Conservation (phyloP, 2,797 vertebrate species). For the Anguilla marmorata region DNA sequence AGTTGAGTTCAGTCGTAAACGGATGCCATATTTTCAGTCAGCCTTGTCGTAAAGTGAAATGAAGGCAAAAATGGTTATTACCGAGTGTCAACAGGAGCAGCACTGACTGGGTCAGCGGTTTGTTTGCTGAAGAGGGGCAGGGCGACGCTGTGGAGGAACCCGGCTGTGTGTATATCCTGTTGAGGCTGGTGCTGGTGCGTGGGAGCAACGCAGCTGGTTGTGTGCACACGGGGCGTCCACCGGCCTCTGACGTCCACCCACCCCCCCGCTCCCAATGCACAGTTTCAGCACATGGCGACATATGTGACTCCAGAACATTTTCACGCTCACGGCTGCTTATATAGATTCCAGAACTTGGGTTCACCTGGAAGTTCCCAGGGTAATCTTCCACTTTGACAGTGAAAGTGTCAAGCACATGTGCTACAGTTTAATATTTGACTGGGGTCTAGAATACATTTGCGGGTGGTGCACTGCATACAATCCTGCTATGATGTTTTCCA, state of each 20-base stretch:
- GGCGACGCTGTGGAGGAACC: constrained; percentile 50
- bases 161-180: constrained; percentile 56
- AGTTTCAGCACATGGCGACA: constrained; percentile 4
- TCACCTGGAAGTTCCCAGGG: constrained; percentile 41
- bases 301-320: constrained; percentile 21
- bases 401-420: background rate
- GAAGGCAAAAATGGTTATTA: background rate
- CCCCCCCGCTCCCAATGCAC: background rate
- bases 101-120: background rate
- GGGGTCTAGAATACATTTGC: background rate
- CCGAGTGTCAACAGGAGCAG: background rate
- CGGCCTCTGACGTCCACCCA: background rate
- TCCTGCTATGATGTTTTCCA: background rate
- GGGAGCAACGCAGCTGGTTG: constrained; percentile 48
- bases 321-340: constrained; percentile 30
- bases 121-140: constrained; percentile 52
- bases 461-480: background rate
- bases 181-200: constrained; percentile 34
- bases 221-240: constrained; percentile 29
- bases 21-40: background rate
- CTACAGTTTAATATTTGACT: constrained; percentile 6
- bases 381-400: constrained; percentile 3
- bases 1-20: background rate
- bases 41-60: background rate
- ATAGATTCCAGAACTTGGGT: background rate